Base-by-base conservation (phyloP, 2,888 invertebrate species). In the Drosophila parthenogenetica region DNA sequence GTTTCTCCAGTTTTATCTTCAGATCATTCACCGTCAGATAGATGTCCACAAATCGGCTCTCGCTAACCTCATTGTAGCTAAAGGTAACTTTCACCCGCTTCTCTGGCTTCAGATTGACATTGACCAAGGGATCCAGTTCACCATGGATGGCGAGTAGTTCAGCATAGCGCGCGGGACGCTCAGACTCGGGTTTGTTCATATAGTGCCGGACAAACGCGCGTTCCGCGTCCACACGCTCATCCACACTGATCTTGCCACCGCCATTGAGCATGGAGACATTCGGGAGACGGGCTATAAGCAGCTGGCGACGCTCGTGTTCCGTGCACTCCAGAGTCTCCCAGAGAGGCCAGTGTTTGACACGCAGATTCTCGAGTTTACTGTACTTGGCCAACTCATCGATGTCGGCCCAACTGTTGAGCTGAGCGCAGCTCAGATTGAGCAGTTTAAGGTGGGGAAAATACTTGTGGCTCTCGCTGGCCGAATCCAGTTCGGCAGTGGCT, bases 191-290 rank as follows among this genome's bases (percentile, higher is more conserved):
- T 87, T 96, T 95, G 90, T 97, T 96, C 96, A 97, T 96, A 91
- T 97, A 98, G 91, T 97, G 95, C 66, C 98, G 94, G 82, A 98
- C 97, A 92, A 98, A 98, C 74, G 98, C 97, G 68, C 98, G 93
- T 91, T 98, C 98, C 13, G 98, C 97, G 89, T 97, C 96, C 92
- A 98, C 98, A 64, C 98, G 94, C 91, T 98, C 98, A 80, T 96
- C 96, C 0, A 94, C 94, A 37, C 95, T 95, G 79, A 98, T 97
- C 13, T 94, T 94, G 16, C 96, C 97, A 62, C 98, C 98, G 0
- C 98, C 98, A 93, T 98, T 98, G 43, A 98, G 93, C 57, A 96
- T 96, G 75, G 95, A 94, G 48, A 98, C 95, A 91, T 95, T 96
- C 40, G 98, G 98, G 69, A 98, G 93, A 72, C 98, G 94, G 11